Evolutionary conservation across 2,888 invertebrate species (phyloP), one percentile per base, ranked within the genome.

Genomic region (Nemapogon koenigi): DNA sequence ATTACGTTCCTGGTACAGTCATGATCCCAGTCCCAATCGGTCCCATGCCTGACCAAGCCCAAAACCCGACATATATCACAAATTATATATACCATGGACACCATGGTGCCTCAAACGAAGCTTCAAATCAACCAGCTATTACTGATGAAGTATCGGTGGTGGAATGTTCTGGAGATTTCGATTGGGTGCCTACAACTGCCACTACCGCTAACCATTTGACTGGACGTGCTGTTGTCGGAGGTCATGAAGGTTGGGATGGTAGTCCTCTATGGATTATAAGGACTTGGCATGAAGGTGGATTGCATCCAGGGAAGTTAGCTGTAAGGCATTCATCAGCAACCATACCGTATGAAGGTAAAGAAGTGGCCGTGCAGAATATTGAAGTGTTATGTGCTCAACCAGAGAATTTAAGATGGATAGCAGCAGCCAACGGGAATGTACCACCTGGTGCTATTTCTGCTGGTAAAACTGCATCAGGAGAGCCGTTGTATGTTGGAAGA

Each of bases 391-490:
- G 70, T 41, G 57, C 71, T 0, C 53, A 56, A 33, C 64, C 70
- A 2, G 65, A 76, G 28, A 57, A 56, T 37, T 46, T 78, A 15
- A 50, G 73, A 28, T 85, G 84, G 84, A 65, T 83, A 2, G 76
- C 81, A 1, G 69, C 80, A 8, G 66, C 71, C 0, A 80, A 80
- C 28, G 82, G 82, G 0, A 67, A 59, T 30, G 62, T 83, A 1
- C 83, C 83, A 1, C 72, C 80, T 2, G 72, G 79, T 8, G 83
- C 83, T 0, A 71, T 84, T 16, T 58, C 70, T 36, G 84, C 81
- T 1, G 83, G 83, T 1, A 64, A 62, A 30, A 82, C 82, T 1
- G 40, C 52, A 0, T 52, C 63, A 3, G 81, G 80, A 3, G 81
- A 82, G 49, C 67, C 70, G 3, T 46, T 84, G 11, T 83, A 81